Conservation (phyloP, 2,888 invertebrate species). For the Blastobasis lacticolella region DNA sequence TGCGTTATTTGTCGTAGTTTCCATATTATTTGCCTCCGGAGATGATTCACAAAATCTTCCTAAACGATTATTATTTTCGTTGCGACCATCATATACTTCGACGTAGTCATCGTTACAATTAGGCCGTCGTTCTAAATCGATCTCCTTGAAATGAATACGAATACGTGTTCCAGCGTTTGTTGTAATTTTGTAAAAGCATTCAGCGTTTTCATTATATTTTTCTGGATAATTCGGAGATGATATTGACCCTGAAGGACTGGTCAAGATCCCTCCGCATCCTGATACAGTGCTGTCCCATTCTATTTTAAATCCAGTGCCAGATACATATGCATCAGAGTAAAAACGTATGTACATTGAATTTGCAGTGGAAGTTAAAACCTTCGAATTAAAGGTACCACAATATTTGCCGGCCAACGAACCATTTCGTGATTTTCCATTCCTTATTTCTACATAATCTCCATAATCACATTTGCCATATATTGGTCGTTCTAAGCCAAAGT, state of each 20-base stretch:
- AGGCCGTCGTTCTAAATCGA: slow-evolving; percentile 77
- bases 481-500: slow-evolving; percentile 74
- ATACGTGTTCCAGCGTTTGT: slow-evolving; percentile 83
- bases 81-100: slow-evolving; percentile 80
- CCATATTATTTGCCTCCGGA: slow-evolving; percentile 54
- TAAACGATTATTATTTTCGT: slow-evolving; percentile 64
- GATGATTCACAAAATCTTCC: slow-evolving; percentile 77
- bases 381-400: slow-evolving; percentile 81
- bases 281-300: slow-evolving; percentile 57
- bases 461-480: slow-evolving; percentile 42
- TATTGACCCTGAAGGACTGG: slow-evolving; percentile 80
- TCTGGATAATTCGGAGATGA: slow-evolving; percentile 91
- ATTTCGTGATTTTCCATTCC: slow-evolving; percentile 82
- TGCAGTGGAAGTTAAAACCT: slow-evolving; percentile 80
- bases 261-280: slow-evolving; percentile 89
- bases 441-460: slow-evolving; percentile 66
- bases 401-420: slow-evolving; percentile 87
- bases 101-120: slow-evolving; percentile 80
- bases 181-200: slow-evolving; percentile 87
- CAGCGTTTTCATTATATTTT: slow-evolving; percentile 78
- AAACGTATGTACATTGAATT: slow-evolving; percentile 85
- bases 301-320: slow-evolving; percentile 79
- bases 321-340: slow-evolving; percentile 79
- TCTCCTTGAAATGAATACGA: slow-evolving; percentile 77
- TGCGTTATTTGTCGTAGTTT: slow-evolving; percentile 76